These are phyloP conservation scores for Myrmophylax atrothorax DNA, from an alignment of 2,113 vertebrate genomes.

Conservation along the genomic window DNA sequence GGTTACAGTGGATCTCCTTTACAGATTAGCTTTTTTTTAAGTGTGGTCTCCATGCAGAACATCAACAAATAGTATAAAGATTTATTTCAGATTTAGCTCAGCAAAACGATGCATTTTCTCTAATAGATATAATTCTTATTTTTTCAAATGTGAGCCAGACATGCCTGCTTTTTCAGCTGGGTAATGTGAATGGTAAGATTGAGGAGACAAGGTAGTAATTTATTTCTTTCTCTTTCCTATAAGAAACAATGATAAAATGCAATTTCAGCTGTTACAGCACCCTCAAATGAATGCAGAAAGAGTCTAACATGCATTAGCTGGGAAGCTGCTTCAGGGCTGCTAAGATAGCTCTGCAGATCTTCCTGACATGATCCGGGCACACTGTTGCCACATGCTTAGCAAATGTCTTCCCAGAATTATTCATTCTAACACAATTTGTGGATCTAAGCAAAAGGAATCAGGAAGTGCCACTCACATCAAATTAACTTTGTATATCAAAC, in stretches of 20 bases:
- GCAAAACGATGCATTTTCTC: background rate
- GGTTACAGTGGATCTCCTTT: background rate
- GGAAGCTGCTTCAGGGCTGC: background rate
- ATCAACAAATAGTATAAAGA: background rate
- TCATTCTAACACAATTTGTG: background rate
- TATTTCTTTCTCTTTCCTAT: background rate
- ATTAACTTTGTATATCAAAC: background rate
- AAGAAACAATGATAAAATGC: background rate
- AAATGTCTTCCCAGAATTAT: background rate
- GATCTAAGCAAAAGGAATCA: background rate
- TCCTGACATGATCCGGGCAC: background rate
- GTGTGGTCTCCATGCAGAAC: conserved; percentile 20
- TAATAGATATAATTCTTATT: background rate
- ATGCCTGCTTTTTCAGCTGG: background rate
- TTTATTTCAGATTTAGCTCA: conserved; percentile 1
- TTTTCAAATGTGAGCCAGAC: background rate
- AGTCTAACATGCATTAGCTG: background rate
- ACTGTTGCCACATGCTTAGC: background rate
- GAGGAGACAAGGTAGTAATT: background rate
- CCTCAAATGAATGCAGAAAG: background rate
- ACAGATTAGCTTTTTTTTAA: conserved; percentile 26
- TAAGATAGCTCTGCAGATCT: background rate
- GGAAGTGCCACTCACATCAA: background rate
- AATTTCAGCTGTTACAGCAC: background rate
- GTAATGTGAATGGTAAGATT: background rate